Percentiles rank a stretch among this genome's conserved stretches.
phyloP scores from a whole-genome alignment of 2,113 vertebrate genomes.

The Macroglossus sobrinus region DNA sequence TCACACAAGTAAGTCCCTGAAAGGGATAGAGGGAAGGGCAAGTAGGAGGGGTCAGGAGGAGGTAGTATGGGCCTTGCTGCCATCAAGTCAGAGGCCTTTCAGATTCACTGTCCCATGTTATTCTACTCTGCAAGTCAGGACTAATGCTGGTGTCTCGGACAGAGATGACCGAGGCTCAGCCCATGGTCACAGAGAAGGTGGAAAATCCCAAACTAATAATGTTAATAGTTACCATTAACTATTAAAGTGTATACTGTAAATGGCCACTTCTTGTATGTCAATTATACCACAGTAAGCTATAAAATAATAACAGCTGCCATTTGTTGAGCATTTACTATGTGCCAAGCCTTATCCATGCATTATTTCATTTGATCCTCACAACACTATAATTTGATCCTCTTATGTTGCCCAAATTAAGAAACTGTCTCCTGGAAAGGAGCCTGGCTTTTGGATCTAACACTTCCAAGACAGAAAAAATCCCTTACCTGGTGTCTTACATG shows the following conservation, averaged over 20 bases:
- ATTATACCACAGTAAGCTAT: background rate
- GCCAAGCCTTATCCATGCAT: background rate
- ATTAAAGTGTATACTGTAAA: background rate
- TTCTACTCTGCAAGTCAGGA: background rate
- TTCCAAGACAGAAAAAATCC: background rate
- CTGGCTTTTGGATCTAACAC: background rate
- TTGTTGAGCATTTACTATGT: background rate
- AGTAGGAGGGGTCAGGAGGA: background rate
- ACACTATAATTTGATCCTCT: background rate
- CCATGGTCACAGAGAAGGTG: background rate
- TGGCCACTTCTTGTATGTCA: background rate
- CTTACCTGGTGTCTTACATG: background rate
- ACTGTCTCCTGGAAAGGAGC: background rate
- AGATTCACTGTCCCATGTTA: background rate
- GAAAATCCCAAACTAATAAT: background rate
- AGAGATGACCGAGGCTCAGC: background rate
- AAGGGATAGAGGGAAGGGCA: background rate
- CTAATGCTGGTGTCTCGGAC: background rate
- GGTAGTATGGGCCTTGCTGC: background rate
- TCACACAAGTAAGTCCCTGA: conserved; percentile 79
- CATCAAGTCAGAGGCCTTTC: background rate
- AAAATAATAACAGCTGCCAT: background rate
- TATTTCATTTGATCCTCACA: background rate
- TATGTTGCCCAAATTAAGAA: background rate
- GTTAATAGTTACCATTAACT: background rate